Evolutionary conservation across 1,140 invertebrate genomes (phyloP), one percentile per base, ranked within the genome.

Genomic region (Eulimnadia texana): DNA sequence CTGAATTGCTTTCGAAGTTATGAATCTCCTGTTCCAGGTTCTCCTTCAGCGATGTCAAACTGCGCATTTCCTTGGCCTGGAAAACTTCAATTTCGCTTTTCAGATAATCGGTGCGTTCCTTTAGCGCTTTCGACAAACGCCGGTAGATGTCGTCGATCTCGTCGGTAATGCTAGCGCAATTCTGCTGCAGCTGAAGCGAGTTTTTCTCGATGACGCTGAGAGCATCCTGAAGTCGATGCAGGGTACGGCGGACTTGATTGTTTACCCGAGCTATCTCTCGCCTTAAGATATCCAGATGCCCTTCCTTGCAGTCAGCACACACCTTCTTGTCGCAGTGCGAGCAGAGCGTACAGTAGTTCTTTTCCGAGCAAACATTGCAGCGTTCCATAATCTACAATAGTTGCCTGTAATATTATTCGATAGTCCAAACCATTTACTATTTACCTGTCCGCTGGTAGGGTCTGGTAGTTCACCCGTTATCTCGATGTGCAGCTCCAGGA

Each of bases 1-100:
- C 93, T 77, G 92, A 95, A 73, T 97, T 97, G 70, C 89, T 91
- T 67, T 85, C 80, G 62, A 97, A 93, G 73, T 94, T 97, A 53
- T 82, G 82, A 67, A 95, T 85, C 76, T 98, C 93, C 70, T 86
- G 80, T 70, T 94, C 90, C 62, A 96, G 75, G 73, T 93, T 93
- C 73, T 93, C 88, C 75, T 93, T 92, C n/a, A 94, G 76, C 60
- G 85, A 82, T 22, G 82, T 83, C 50, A 95, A 76, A 67, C 87
- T 87, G 64, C 85, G 79, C 67, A 90, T 74, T 77, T 96, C 92
- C 27, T 81, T 84, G 52, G 82, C 79, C 65, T 91, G 74, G 71
- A 94, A 95, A 63, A 84, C 82, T 71, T 96, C 90, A 50, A 96
- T 81, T 77, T 97, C 93, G 67, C 82, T 42, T 51, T 89, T 81